A percentile compares a stretch with the other conserved stretches of the same genome.
phyloP scores from a whole-genome alignment of 2,113 vertebrate species.

The Herpetotheres cachinnans region DNA sequence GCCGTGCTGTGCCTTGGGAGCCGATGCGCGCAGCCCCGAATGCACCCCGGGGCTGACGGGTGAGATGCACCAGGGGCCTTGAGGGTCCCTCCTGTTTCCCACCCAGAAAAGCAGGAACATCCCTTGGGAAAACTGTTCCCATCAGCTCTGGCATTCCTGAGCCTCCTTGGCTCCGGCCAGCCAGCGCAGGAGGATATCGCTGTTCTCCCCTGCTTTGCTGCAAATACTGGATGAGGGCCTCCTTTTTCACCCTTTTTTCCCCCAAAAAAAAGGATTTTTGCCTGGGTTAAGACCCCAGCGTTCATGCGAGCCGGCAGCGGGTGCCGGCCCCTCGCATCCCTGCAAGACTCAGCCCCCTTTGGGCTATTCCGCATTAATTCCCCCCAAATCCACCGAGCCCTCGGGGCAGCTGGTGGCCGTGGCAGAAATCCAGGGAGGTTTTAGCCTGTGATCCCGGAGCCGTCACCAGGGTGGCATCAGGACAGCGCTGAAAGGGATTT shows the following conservation, averaged over 20 bases:
- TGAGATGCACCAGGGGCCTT: not conserved
- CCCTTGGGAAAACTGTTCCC: not conserved
- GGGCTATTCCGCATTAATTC: not conserved
- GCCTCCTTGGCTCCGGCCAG: not conserved
- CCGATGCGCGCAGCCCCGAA: not conserved
- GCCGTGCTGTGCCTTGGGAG: conserved; percentile 30
- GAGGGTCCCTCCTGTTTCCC: not conserved
- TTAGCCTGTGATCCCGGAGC: conserved; percentile 28
- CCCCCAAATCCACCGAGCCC: conserved; percentile 8
- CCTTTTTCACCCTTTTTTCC: not conserved
- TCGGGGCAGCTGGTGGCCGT: not conserved
- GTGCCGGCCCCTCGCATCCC: not conserved
- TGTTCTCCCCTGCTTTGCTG: not conserved
- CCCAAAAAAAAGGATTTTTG: not conserved
- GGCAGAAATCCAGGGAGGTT: conserved; percentile 45
- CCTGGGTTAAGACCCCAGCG: not conserved
- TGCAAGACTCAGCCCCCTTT: not conserved
- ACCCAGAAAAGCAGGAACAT: not conserved
- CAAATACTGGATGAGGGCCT: not conserved
- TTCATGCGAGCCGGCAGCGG: rapidly evolving
- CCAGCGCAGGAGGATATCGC: not conserved
- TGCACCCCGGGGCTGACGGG: not conserved
- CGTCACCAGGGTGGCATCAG: conserved; percentile 41
- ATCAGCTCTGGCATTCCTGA: not conserved
- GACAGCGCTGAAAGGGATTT: conserved; percentile 56